A percentile compares a stretch with the other conserved stretches of the same genome.
Conservation (phyloP, 2,797 vertebrate genomes). For the Antrozous pallidus region DNA sequence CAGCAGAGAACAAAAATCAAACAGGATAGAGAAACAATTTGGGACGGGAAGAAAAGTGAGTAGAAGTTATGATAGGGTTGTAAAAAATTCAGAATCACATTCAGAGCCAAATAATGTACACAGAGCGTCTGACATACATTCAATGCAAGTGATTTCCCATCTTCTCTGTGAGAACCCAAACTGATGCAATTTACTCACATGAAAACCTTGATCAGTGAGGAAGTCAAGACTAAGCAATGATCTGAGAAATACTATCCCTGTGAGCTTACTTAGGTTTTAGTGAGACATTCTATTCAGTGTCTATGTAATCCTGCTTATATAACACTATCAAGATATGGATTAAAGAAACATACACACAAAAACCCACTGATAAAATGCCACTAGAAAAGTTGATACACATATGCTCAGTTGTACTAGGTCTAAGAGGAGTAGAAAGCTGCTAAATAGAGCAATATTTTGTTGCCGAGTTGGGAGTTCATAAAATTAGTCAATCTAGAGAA, state of each 20-base stretch:
- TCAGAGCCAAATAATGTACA: background rate
- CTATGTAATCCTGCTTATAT: slow-evolving; percentile 6
- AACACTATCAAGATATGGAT: background rate
- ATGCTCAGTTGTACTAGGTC: background rate
- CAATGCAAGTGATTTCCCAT: background rate
- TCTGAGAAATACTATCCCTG: background rate
- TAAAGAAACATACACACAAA: background rate
- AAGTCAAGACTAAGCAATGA: background rate
- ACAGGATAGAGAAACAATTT: slow-evolving; percentile 7
- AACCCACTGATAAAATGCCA: background rate
- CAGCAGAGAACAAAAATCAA: slow-evolving; percentile 16
- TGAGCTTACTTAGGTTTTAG: background rate
- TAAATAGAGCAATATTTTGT: slow-evolving; percentile 30
- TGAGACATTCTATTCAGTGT: background rate
- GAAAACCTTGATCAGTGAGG: background rate
- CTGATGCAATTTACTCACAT: background rate
- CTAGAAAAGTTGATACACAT: background rate
- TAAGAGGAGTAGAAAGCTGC: background rate
- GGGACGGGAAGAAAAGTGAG: slow-evolving; percentile 12
- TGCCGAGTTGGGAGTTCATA: background rate
- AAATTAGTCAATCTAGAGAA: slow-evolving; percentile 1
- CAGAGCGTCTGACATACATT: background rate
- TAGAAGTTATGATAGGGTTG: background rate
- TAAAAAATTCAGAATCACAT: background rate
- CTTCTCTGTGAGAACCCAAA: background rate